phyloP scores from a whole-genome alignment of 2,888 invertebrate genomes.

The Dorcus hopei region DNA sequence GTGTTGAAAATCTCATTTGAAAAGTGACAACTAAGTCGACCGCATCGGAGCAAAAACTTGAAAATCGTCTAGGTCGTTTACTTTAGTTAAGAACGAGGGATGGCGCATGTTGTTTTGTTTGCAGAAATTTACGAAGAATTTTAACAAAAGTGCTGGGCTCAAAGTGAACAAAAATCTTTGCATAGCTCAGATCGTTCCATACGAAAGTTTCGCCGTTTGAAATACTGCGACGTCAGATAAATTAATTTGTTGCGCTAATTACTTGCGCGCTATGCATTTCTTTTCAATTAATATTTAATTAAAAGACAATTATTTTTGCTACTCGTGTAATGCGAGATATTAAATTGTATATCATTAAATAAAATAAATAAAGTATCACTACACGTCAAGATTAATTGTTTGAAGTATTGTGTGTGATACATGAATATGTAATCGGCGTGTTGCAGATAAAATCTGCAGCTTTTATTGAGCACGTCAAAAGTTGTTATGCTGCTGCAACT shows the following conservation, averaged over 20 bases:
- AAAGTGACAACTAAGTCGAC: constrained; percentile 16
- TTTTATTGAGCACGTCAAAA: constrained; percentile 3
- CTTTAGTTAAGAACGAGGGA: not conserved
- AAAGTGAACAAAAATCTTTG: not conserved
- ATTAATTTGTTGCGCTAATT: too few species aligned
- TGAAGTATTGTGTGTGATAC: not conserved
- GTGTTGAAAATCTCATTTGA: constrained; percentile 18
- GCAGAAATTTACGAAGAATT: constrained; percentile 5
- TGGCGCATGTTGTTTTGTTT: not conserved
- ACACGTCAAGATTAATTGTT: not conserved
- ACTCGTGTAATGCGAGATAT: not conserved
- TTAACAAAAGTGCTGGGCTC: constrained; percentile 3
- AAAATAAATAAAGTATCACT: not conserved
- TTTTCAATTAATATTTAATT: too few species aligned
- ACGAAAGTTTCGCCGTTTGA: too few species aligned
- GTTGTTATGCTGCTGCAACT: too few species aligned
- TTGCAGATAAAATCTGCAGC: constrained; percentile 3
- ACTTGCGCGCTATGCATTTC: too few species aligned
- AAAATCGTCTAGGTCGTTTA: constrained; percentile 18
- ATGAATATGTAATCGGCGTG: constrained; percentile 2
- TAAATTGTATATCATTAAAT: constrained; percentile 1
- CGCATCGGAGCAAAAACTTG: constrained; percentile 14
- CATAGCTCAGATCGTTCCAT: too few species aligned
- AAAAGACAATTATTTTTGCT: too few species aligned
- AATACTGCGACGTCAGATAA: too few species aligned